Conservation (phyloP, 1,140 invertebrate genomes). For the Ceratosolen fusciceps region DNA sequence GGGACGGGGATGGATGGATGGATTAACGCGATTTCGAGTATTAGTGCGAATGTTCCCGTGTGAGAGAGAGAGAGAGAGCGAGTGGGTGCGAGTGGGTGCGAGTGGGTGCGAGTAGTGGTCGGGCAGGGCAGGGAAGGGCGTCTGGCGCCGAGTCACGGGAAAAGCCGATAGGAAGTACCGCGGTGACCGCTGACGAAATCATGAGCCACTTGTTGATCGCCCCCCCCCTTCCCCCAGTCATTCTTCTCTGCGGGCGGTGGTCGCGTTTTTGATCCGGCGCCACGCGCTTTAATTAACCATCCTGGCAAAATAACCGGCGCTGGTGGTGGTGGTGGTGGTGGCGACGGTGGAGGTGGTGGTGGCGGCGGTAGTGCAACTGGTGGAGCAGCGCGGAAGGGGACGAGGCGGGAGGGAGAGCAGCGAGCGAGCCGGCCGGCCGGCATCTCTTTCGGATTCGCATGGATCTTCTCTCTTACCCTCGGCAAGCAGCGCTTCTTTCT, state of each 20-base stretch:
- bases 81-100: not conserved
- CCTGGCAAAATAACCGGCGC: not conserved
- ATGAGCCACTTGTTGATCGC: conserved; percentile 68
- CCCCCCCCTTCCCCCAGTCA: conserved; percentile 38
- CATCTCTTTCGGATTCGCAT: too few species aligned
- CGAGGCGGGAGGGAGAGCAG: too few species aligned
- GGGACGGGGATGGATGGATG: too few species aligned
- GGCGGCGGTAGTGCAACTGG: too few species aligned
- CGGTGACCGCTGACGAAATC: conserved; percentile 65
- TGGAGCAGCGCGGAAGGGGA: too few species aligned
- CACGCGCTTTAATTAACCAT: not conserved
- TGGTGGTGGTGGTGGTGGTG: too few species aligned
- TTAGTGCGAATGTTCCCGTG: not conserved
- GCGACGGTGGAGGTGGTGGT: too few species aligned
- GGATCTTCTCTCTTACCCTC: too few species aligned
- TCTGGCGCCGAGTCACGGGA: not conserved
- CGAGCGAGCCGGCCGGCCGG: too few species aligned
- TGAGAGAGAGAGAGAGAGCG: conserved; percentile 1
- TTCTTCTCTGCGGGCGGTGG: conserved; percentile 10
- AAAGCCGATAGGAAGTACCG: conserved; percentile 46
- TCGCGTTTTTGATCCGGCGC: not conserved
- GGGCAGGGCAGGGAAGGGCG: not conserved
- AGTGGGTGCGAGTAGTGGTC: not conserved
- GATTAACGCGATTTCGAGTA: too few species aligned
- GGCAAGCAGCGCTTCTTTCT: too few species aligned